Base-by-base conservation (phyloP, 2,888 invertebrate species). In the Apodemia hepburni region DNA sequence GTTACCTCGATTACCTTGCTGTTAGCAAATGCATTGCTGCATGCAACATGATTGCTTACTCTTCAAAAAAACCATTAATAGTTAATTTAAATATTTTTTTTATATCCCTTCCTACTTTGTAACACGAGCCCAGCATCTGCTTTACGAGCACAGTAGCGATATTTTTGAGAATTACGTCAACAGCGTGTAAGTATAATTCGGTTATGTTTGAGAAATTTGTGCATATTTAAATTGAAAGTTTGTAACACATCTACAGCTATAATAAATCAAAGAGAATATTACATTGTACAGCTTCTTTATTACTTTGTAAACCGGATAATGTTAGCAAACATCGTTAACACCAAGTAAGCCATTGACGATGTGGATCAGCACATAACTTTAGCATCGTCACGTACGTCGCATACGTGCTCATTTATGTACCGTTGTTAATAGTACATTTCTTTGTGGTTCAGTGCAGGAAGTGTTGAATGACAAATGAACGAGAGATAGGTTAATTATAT, bases 401-500 rank as follows among this genome's bases (percentile, higher is more conserved):
- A 29, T 6, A 57, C 54, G 15, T 27, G 27, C 5, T 57, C 54
- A 57, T 57, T 57, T 27, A 57, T 57, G 54, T 57, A 57, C 54
- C 54, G 54, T 54, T 54, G 22, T 54, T 27, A 54, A 54, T 54
- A 57, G 12, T 29, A 57, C 54, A 29, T 29, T 29, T 29, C 29
- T 57, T 57, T 54, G 54, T 54, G 54, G 54, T 15, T 27, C 27
- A 22, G 27, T 27, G 27, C 54, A 54, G 54, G 54, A 54, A 54
- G 54, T 27, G 54, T 54, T 27, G 54, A 27, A 27, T 54, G 54
- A 54, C 54, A 54, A 54, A 54, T 57, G 54, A 57, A 57, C 54
- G 22, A 57, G 54, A 57, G 54, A 57, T 57, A 57, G 54, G 29
- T 57, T 57, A 57, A 57, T 57, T 57, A 57, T 27, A 57, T 29